Evolutionary conservation across 2,113 vertebrate species (phyloP).

Genomic region (Anguilla rostrata): DNA sequence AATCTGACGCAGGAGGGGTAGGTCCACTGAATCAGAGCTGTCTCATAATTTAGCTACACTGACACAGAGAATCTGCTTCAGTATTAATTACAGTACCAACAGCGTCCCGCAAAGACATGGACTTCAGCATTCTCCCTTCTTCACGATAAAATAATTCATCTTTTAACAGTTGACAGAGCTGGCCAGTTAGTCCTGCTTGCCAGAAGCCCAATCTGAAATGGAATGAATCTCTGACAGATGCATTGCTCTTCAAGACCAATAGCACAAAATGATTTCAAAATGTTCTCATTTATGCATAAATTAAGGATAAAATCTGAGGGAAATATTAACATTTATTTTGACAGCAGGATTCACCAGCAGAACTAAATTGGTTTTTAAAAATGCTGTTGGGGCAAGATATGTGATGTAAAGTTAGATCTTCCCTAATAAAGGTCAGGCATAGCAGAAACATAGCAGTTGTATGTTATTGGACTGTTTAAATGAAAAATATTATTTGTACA

Average conservation of each 20-base stretch:
- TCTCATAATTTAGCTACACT: conserved; percentile 47
- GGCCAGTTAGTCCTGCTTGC: conserved; percentile 41
- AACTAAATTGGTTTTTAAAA: neutral
- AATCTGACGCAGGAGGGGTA: conserved; percentile 61
- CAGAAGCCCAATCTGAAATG: conserved; percentile 23
- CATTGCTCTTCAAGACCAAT: neutral
- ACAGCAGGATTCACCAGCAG: neutral
- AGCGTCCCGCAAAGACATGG: conserved; percentile 29
- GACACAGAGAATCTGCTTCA: conserved; percentile 40
- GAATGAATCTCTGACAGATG: neutral
- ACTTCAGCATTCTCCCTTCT: neutral
- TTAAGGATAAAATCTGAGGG: neutral
- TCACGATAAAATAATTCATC: conserved; percentile 15
- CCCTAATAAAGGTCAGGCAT: too few species aligned
- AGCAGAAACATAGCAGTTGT: too few species aligned
- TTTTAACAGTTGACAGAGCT: conserved; percentile 36
- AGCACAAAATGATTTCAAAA: neutral
- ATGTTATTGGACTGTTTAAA: too few species aligned
- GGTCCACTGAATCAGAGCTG: conserved; percentile 45
- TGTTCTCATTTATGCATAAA: neutral
- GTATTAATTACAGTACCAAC: conserved; percentile 26
- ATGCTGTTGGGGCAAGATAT: too few species aligned
- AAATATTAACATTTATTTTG: neutral
- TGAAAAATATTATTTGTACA: too few species aligned
- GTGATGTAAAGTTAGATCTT: too few species aligned